Conservation (phyloP, 2,888 invertebrate species). For the Darwinula stevensoni region DNA sequence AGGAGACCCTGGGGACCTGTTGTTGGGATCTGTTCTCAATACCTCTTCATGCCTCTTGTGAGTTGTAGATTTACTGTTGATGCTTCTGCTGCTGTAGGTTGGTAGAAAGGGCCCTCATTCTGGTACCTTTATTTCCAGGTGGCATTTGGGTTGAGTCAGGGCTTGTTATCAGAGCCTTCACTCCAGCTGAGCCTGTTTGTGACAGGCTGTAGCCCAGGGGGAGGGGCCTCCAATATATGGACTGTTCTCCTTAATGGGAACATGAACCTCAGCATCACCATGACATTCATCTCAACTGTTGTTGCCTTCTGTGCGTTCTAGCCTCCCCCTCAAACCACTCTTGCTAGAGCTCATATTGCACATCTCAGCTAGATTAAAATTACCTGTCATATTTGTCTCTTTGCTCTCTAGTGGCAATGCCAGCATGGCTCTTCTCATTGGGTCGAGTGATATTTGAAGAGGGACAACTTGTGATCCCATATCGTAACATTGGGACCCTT, state of each 20-base stretch:
- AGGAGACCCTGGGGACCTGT: conserved; percentile 40
- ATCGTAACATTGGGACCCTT: conserved; percentile 36
- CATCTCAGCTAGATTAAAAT: too few species aligned
- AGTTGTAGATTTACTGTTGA: too few species aligned
- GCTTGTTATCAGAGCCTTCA: conserved; percentile 34
- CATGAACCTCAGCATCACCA: conserved; percentile 67
- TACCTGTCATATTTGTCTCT: conserved; percentile 7
- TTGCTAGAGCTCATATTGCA: too few species aligned
- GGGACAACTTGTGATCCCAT: conserved; percentile 43
- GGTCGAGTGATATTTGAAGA: conserved; percentile 40
- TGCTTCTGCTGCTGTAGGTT: not conserved
- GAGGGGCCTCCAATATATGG: conserved; percentile 92
- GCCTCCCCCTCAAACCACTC: not conserved
- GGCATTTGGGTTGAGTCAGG: conserved; percentile 35
- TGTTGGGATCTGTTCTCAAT: conserved; percentile 49
- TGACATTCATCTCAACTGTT: conserved; percentile 72
- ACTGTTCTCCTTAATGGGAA: conserved; percentile 69
- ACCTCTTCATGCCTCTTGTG: conserved; percentile 57
- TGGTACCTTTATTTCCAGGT: conserved; percentile 21
- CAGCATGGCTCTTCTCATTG: conserved; percentile 63
- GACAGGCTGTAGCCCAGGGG: conserved; percentile 66
- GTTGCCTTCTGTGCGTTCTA: conserved; percentile 40
- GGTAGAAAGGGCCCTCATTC: not conserved
- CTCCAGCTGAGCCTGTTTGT: conserved; percentile 64
- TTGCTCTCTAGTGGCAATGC: conserved; percentile 38